A percentile compares a stretch with the other conserved stretches of the same genome.
Evolutionary conservation across 2,888 invertebrate species (phyloP).

Genomic region (Alsophila aescularia): DNA sequence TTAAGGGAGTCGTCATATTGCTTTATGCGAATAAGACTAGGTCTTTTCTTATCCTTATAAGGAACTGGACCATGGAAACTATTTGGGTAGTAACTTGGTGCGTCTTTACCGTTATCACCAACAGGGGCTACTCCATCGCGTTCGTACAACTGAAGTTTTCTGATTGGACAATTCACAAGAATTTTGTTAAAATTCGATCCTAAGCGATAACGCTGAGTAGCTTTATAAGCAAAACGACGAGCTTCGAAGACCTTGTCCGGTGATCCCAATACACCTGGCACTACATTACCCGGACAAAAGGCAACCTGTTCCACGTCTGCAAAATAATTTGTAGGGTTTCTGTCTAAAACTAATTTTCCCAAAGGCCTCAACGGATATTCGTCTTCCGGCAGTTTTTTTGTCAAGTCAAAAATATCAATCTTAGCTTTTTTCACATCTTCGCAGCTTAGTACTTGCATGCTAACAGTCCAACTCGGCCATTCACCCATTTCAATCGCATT

Average conservation of each 20-base stretch:
- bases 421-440: constrained; percentile 89
- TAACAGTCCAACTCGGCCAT: constrained; percentile 90
- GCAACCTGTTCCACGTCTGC: constrained; percentile 95
- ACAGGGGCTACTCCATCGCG: constrained; percentile 91
- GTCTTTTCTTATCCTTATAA: constrained; percentile 81
- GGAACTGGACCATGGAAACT: constrained; percentile 92
- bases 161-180: constrained; percentile 95
- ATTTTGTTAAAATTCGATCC: constrained; percentile 95
- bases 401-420: constrained; percentile 96
- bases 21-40: constrained; percentile 78
- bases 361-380: constrained; percentile 92
- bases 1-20: constrained; percentile 91
- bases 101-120: constrained; percentile 91
- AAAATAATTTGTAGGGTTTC: constrained; percentile 94
- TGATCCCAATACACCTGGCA: constrained; percentile 94
- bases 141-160: constrained; percentile 88
- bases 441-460: constrained; percentile 92
- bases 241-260: constrained; percentile 95
- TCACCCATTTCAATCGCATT: constrained; percentile 91
- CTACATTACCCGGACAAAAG: constrained; percentile 92
- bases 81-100: constrained; percentile 97
- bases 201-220: constrained; percentile 92
- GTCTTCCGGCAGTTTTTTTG: constrained; percentile 90
- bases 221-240: constrained; percentile 91
- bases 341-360: constrained; percentile 91